Evolutionary conservation across 2,888 invertebrate species (phyloP).

Genomic region (Zaprionus lineosus): DNA sequence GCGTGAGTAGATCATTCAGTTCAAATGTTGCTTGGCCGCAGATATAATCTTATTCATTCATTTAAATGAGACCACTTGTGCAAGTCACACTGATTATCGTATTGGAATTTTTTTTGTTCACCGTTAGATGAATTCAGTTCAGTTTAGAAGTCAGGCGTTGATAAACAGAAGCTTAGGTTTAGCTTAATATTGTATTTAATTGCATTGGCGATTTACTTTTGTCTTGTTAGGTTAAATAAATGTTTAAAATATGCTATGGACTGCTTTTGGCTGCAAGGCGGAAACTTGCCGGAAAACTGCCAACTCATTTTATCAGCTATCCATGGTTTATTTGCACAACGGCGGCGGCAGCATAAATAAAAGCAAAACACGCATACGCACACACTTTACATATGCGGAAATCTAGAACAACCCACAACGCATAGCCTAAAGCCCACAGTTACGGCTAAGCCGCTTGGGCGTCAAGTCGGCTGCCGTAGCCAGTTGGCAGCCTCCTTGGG

Average conservation of each 20-base stretch:
- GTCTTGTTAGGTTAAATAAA: no score
- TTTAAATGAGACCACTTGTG: no score
- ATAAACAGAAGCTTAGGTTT: no score
- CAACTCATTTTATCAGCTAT: slow-evolving; percentile 19
- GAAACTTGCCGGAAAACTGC: neutral
- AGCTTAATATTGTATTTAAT: no score
- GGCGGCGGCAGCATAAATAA: slow-evolving; percentile 1
- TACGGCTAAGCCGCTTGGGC: slow-evolving; percentile 46
- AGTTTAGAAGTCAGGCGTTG: no score
- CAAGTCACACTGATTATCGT: no score
- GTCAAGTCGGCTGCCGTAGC: slow-evolving; percentile 50
- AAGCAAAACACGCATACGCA: slow-evolving; percentile 6
- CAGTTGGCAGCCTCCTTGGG: slow-evolving; percentile 17
- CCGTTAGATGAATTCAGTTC: no score
- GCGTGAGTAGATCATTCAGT: slow-evolving; percentile 1
- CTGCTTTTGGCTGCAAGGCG: neutral
- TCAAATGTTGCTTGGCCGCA: slow-evolving; percentile 29
- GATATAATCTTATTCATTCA: no score
- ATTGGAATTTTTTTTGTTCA: no score
- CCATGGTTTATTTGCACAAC: slow-evolving; percentile 30
- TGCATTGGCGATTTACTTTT: no score
- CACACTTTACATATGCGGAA: slow-evolving; percentile 39
- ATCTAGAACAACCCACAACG: slow-evolving; percentile 49
- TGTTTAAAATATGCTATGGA: no score
- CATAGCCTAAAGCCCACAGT: no score